A percentile compares a stretch with the other conserved stretches of the same genome.
Conservation (phyloP, 2,113 vertebrate genomes). For the Verasper variegatus region DNA sequence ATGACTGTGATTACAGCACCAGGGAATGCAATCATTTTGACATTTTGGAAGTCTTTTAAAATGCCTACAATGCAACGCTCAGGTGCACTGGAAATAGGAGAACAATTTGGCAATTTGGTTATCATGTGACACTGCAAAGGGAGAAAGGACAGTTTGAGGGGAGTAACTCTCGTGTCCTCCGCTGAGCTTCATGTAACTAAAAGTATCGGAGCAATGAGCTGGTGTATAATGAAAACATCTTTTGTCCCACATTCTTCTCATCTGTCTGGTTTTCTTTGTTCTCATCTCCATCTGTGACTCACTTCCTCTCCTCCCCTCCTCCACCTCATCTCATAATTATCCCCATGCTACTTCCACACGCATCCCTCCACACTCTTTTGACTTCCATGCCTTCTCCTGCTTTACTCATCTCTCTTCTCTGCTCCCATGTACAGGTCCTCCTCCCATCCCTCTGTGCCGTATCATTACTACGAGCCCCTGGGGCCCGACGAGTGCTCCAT, state of each 20-base stretch:
- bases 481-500: slow-evolving; percentile 92
- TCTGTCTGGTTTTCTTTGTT: slow-evolving; percentile 60
- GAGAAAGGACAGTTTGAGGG: slow-evolving; percentile 31
- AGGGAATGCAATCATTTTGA: neutral
- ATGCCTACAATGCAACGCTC: neutral
- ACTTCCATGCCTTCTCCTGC: neutral
- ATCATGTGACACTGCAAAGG: slow-evolving; percentile 1
- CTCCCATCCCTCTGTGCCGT: slow-evolving; percentile 86
- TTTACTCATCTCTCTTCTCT: slow-evolving; percentile 17
- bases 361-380: slow-evolving; percentile 32
- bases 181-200: slow-evolving; percentile 9
- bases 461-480: slow-evolving; percentile 92
- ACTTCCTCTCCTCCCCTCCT: slow-evolving; percentile 23
- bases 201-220: slow-evolving; percentile 41
- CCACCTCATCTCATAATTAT: slow-evolving; percentile 47
- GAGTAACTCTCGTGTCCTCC: slow-evolving; percentile 21
- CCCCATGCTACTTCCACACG: slow-evolving; percentile 23
- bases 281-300: slow-evolving; percentile 24
- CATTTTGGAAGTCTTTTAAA: neutral
- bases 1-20: neutral
- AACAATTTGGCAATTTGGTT: neutral
- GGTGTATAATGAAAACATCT: slow-evolving; percentile 59
- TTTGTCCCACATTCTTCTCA: slow-evolving; percentile 46
- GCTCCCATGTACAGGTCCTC: slow-evolving; percentile 56
- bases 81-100: neutral